Conservation (phyloP, 37 sponge, comb jelly and placozoan genomes). For the Haliclona indistincta region DNA sequence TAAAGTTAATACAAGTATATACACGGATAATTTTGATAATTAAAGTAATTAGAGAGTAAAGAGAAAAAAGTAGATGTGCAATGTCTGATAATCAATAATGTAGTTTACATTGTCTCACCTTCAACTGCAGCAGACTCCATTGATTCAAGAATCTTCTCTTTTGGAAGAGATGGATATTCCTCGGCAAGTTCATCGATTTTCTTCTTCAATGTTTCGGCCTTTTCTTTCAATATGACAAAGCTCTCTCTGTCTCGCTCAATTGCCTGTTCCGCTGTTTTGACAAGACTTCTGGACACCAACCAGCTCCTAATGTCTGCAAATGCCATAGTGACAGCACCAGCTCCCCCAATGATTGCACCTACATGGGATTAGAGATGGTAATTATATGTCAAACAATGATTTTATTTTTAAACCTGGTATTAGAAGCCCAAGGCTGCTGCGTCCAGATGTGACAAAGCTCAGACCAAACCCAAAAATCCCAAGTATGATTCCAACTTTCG, state of each 20-base stretch:
- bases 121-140: too few species aligned
- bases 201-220: background rate
- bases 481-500: background rate
- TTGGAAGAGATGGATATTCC: background rate
- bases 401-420: too few species aligned
- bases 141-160: background rate
- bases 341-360: conserved; percentile 8
- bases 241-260: conserved; percentile 2
- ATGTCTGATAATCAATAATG: too few species aligned
- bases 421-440: conserved; percentile 20
- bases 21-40: too few species aligned
- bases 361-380: too few species aligned
- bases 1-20: too few species aligned
- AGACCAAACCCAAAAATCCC: conserved; percentile 34
- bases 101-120: too few species aligned
- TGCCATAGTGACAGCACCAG: conserved; percentile 31
- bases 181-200: background rate
- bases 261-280: background rate
- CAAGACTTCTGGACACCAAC: background rate
- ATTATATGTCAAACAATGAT: too few species aligned
- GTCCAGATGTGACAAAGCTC: conserved; percentile 37
- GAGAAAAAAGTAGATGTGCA: too few species aligned
- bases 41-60: too few species aligned
- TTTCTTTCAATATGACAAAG: background rate
- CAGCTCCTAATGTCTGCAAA: conserved; percentile 22